Conservation (phyloP, 2,888 invertebrate species). For the Desoria tigrina region DNA sequence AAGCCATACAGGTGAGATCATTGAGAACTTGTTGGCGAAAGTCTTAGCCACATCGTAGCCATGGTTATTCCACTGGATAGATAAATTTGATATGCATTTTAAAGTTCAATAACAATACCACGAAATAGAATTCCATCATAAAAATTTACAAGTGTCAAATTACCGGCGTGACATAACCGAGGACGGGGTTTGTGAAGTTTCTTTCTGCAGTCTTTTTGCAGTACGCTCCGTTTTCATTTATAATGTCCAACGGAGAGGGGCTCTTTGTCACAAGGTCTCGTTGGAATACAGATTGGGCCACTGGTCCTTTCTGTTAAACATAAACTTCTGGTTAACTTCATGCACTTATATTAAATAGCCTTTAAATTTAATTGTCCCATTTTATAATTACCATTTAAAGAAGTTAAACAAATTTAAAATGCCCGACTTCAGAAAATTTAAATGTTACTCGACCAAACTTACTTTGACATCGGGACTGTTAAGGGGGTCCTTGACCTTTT, state of each 20-base stretch:
- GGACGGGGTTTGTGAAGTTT: conserved; percentile 71
- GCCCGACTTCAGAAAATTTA: too few relatives aligned
- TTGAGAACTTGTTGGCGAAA: conserved; percentile 84
- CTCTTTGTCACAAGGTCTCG: conserved; percentile 70
- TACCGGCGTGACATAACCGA: conserved; percentile 92
- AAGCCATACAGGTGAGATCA: conserved; percentile 93
- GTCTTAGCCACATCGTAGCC: conserved; percentile 90
- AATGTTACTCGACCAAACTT: background rate
- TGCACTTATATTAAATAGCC: too few relatives aligned
- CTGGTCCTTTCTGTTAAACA: conserved; percentile 62
- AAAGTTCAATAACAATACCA: background rate
- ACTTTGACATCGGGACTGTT: conserved; percentile 32
- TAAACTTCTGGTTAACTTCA: conserved; percentile 10
- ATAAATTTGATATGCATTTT: conserved; percentile 26
- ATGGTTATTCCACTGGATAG: conserved; percentile 86
- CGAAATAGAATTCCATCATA: background rate
- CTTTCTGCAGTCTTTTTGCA: conserved; percentile 68
- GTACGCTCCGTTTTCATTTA: conserved; percentile 74
- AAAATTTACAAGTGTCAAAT: conserved; percentile 7
- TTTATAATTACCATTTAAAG: too few relatives aligned
- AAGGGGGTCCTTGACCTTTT: conserved; percentile 35
- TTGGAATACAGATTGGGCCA: conserved; percentile 68
- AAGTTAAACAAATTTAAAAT: too few relatives aligned
- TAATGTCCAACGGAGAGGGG: conserved; percentile 71
- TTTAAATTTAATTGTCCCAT: too few relatives aligned